Evolutionary conservation across 2,888 invertebrate species (phyloP), one percentile per base, ranked within the genome.

Genomic region (Dugesia japonica): DNA sequence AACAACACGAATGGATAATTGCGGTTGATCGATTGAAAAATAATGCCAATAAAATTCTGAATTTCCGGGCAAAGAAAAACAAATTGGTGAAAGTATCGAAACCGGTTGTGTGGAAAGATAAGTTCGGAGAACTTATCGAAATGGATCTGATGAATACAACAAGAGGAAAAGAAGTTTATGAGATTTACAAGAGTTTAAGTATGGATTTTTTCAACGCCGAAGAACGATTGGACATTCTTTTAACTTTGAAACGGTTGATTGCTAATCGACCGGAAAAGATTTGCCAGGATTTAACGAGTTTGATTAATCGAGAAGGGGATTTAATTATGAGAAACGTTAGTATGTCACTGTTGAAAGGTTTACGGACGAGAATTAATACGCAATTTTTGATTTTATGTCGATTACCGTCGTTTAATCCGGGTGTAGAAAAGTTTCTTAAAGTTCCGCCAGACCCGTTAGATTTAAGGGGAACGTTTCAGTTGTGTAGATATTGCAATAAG

Each of bases 121-220:
- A 42, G n/a, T 31, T 33, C 28, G 74, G 74, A 9, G 26, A 74
- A 20, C 4, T 42, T 9, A 31, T 20, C 17, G 28, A 17, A 23
- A 56, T 74, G 7, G 74, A 74, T 42, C 31, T 42, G 9, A 9
- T 74, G 23, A 28, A 15, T 9, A 74, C 42, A 9, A 31, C 9
- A 9, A 31, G 38, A 31, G 33, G 74, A 13, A 9, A 42, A 20
- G 9, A 74, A 26, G 31, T 74, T 15, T 33, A 33, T 9, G 74
- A 74, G 38, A 74, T 74, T 7, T 74, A 27, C 26, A 74, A n/a
- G 38, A 74, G 33, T 4, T 42, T 74, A 26, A 74, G 38, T 23
- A 74, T 74, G 74, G 38, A 74, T 7, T 74, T 74, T 23, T 33
- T 74, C 38, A 74, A 31, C 17, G 74, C 31, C 28, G 74, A 74